Base-by-base conservation (phyloP, 2,888 invertebrate genomes). In the Hoplodrina ambigua region DNA sequence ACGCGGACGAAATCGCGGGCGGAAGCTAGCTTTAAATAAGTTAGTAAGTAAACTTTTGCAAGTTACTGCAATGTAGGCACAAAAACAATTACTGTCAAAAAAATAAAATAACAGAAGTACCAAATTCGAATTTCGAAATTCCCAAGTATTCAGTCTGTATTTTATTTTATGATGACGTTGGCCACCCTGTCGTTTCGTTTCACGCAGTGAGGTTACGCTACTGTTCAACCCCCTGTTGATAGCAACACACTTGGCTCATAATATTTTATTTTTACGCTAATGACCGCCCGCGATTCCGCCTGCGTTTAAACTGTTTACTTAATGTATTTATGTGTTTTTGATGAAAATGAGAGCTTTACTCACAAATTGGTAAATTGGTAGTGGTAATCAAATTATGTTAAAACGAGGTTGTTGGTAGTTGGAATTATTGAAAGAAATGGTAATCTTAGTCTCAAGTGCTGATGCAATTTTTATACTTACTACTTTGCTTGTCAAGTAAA, bases 141-240 rank as follows among this genome's bases (percentile, higher is more conserved):
- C 52, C 10, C 57, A 53, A 30, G 33, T 46, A 72, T 68, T 60
- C 62, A 56, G 54, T 75, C 72, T 67, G 52, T 72, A 67, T 80
- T 88, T 85, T 72, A 67, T 80, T 88, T 85, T 81, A 83, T 82
- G 74, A 78, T 78, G 62, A 82, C 49, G 79, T 78, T 90, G 90
- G 91, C 88, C 90, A 90, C 91, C 91, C 89, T 89, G 79, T 78
- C 83, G 86, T 86, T 84, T 80, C 82, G 87, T 90, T 88, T 90
- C 95, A 92, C 91, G 93, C 94, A 85, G 95, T 85, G 95, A 78
- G 75, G 81, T 85, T 85, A 90, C 91, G 95, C 95, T 95, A 95
- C 95, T 90, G 95, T 95, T 89, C 85, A 90, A 84, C 94, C 94
- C 94, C 95, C 95, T 88, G 93, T 90, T 83, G 91, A 88, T 83